Evolutionary conservation across 2,888 invertebrate genomes (phyloP).

Genomic region (Nomada fucata): DNA sequence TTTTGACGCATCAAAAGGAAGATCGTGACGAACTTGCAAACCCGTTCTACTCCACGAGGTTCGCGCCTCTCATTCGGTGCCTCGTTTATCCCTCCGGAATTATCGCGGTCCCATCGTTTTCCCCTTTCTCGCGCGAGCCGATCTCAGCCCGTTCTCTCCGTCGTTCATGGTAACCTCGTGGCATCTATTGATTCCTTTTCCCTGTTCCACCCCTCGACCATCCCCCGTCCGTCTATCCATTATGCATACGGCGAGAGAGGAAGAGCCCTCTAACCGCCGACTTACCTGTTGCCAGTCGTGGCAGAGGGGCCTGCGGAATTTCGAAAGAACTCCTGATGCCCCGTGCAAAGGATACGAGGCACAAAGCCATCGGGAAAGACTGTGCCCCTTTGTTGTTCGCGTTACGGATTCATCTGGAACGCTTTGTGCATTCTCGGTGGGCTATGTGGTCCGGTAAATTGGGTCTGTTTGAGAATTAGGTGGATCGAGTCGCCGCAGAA

Average conservation of each 20-base stretch:
- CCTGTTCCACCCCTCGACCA: neutral
- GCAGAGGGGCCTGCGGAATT: constrained; percentile 39
- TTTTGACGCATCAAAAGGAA: too few relatives aligned
- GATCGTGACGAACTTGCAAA: neutral
- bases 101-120: constrained; percentile 22
- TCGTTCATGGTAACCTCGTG: constrained; percentile 29
- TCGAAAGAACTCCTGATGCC: constrained; percentile 33
- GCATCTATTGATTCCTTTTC: constrained; percentile 53
- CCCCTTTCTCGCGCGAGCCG: neutral
- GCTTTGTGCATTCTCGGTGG: constrained; percentile 5
- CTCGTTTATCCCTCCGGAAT: constrained; percentile 48
- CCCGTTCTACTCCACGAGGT: constrained; percentile 2
- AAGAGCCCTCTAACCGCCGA: constrained; percentile 55
- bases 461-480: too few relatives aligned
- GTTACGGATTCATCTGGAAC: constrained; percentile 14
- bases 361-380: neutral
- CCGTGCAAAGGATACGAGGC: neutral
- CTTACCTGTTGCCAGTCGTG: constrained; percentile 66
- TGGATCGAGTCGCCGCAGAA: too few relatives aligned
- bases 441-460: too few relatives aligned
- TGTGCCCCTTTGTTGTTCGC: constrained; percentile 1
- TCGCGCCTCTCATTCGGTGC: neutral
- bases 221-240: constrained; percentile 53
- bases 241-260: constrained; percentile 62
- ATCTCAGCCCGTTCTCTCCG: constrained; percentile 8